These are phyloP conservation scores for Nylanderia fulva DNA, from an alignment of 1,140 invertebrate genomes.

Conservation along the genomic window DNA sequence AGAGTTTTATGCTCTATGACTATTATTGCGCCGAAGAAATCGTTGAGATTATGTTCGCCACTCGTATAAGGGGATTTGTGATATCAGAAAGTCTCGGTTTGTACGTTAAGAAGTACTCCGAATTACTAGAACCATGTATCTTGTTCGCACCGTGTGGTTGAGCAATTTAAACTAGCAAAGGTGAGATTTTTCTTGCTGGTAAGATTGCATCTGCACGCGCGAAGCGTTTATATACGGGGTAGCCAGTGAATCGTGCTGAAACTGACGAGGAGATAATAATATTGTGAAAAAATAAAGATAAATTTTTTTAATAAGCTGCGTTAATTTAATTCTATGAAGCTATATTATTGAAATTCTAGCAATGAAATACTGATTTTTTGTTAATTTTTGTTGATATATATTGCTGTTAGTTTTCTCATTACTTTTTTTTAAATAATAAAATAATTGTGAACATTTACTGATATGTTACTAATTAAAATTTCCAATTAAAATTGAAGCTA, in stretches of 20 bases:
- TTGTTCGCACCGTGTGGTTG: not conserved
- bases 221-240: slow-evolving; percentile 2
- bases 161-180: slow-evolving; percentile 15
- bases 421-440: no score
- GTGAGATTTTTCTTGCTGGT: slow-evolving; percentile 5
- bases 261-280: not conserved
- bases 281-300: not conserved
- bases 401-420: no score
- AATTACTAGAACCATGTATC: slow-evolving; percentile 8
- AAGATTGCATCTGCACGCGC: slow-evolving; percentile 24
- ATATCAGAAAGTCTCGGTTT: slow-evolving; percentile 28
- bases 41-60: slow-evolving; percentile 9
- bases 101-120: slow-evolving; percentile 21
- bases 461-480: no score
- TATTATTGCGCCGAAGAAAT: slow-evolving; percentile 8
- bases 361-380: no score
- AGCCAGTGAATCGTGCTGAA: not conserved
- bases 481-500: no score
- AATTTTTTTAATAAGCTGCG: not conserved
- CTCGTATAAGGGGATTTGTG: not conserved
- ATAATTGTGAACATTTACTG: no score
- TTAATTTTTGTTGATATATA: no score
- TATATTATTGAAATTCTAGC: no score
- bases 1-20: not conserved
- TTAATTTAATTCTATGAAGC: not conserved